Evolutionary conservation across 2,113 vertebrate species (phyloP).

Genomic region (Puntigrus tetrazona): DNA sequence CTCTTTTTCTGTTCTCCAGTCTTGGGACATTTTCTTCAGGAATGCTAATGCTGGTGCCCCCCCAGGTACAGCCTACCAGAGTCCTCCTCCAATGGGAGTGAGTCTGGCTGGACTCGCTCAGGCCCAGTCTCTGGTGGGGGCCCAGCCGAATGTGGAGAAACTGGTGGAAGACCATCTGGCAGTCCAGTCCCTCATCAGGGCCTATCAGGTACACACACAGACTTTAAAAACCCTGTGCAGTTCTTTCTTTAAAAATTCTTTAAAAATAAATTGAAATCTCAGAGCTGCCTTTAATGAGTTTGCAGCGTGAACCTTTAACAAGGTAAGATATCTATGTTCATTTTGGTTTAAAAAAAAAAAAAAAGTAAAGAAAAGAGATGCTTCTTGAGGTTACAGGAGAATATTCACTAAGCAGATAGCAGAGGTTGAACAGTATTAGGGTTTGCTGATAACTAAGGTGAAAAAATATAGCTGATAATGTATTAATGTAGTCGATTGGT

Average conservation of each 20-base stretch:
- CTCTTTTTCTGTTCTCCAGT: conserved; percentile 72
- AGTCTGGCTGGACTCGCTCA: conserved; percentile 72
- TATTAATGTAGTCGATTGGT: background rate
- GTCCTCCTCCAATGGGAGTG: conserved; percentile 84
- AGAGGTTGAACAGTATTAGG: background rate
- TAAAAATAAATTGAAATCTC: conserved; percentile 10
- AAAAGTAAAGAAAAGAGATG: background rate
- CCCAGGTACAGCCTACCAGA: conserved; percentile 93
- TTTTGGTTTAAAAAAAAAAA: background rate
- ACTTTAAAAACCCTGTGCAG: background rate
- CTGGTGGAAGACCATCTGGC: conserved; percentile 97
- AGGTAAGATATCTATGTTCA: conserved; percentile 34
- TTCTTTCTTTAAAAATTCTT: background rate
- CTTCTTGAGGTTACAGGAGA: conserved; percentile 10
- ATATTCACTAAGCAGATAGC: conserved; percentile 21
- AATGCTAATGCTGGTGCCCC: conserved; percentile 94
- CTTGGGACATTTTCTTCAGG: conserved; percentile 98
- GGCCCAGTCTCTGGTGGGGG: conserved; percentile 81
- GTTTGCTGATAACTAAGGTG: background rate
- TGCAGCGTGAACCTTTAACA: conserved; percentile 4
- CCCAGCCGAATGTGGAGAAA: conserved; percentile 93
- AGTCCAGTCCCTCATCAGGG: conserved; percentile 96
- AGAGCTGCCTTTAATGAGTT: background rate
- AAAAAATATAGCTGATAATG: background rate
- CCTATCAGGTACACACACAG: conserved; percentile 85